Evolutionary conservation across 2,888 invertebrate genomes (phyloP).

Genomic region (Lycaena phlaeas): DNA sequence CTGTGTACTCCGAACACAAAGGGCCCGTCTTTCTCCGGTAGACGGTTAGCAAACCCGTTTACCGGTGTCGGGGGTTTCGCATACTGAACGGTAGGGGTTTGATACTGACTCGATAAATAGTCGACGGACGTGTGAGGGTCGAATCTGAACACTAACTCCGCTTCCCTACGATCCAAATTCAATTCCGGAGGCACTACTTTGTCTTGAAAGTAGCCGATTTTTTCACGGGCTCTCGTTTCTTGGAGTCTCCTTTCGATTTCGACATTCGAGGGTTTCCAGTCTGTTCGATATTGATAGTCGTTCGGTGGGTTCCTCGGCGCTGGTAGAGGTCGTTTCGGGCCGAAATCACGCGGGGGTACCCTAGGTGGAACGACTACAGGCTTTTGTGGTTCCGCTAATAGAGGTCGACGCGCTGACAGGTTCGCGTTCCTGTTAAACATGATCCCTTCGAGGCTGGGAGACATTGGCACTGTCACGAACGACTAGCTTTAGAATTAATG

Average conservation of each 20-base stretch:
- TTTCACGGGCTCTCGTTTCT: constrained; percentile 56
- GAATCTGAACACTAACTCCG: constrained; percentile 63
- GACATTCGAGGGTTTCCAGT: constrained; percentile 65
- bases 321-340: constrained; percentile 47
- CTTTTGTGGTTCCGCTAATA: constrained; percentile 66
- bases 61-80: constrained; percentile 58
- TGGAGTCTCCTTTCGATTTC: constrained; percentile 60
- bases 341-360: constrained; percentile 57
- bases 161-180: constrained; percentile 58
- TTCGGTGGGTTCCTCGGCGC: constrained; percentile 43
- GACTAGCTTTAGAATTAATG: constrained; percentile 35
- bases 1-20: constrained; percentile 76
- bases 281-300: constrained; percentile 47
- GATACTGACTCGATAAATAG: constrained; percentile 56
- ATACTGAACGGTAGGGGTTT: constrained; percentile 55
- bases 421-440: constrained; percentile 66
- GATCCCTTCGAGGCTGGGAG: constrained; percentile 66
- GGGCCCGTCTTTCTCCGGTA: constrained; percentile 68
- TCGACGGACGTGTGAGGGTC: constrained; percentile 61
- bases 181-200: constrained; percentile 57
- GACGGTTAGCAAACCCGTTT: constrained; percentile 53
- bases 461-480: constrained; percentile 64
- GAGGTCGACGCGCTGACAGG: constrained; percentile 62
- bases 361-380: constrained; percentile 57
- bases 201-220: constrained; percentile 65